Percentiles rank a stretch among this genome's conserved stretches.
Evolutionary conservation across 2,797 vertebrate genomes (phyloP).

Genomic region (Propithecus deckenii): DNA sequence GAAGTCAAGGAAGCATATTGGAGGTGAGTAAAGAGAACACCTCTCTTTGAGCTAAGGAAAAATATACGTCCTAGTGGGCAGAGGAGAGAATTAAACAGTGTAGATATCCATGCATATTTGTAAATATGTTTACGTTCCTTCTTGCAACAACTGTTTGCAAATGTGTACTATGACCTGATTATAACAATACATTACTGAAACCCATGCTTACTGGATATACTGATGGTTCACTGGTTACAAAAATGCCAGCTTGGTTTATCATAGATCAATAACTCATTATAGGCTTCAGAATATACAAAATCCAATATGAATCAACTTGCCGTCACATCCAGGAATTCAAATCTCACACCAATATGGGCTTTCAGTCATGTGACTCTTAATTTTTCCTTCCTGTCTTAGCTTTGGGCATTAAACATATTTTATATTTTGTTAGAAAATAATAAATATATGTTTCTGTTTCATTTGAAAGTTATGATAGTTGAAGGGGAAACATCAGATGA

Average conservation of each 20-base stretch:
- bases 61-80: not conserved
- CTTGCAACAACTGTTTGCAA: not conserved
- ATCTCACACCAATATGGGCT: constrained; percentile 51
- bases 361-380: not conserved
- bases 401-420: constrained; percentile 50
- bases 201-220: constrained; percentile 64
- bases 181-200: constrained; percentile 60
- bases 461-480: not conserved
- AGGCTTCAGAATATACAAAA: constrained; percentile 79
- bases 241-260: constrained; percentile 82
- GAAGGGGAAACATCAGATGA: not conserved
- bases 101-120: not conserved
- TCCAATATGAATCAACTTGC: constrained; percentile 75
- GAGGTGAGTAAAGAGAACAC: not conserved
- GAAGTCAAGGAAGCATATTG: not conserved
- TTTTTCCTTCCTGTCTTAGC: not conserved
- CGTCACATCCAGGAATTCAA: constrained; percentile 60
- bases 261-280: constrained; percentile 83
- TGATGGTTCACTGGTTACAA: constrained; percentile 79
- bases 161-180: constrained; percentile 48
- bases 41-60: not conserved
- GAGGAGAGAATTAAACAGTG: not conserved
- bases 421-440: constrained; percentile 23
- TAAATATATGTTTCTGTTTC: not conserved
- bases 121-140: not conserved